A percentile compares a stretch with the other conserved stretches of the same genome.
Evolutionary conservation across 2,797 vertebrate species (phyloP).

Genomic region (Takifugu ocellatus): DNA sequence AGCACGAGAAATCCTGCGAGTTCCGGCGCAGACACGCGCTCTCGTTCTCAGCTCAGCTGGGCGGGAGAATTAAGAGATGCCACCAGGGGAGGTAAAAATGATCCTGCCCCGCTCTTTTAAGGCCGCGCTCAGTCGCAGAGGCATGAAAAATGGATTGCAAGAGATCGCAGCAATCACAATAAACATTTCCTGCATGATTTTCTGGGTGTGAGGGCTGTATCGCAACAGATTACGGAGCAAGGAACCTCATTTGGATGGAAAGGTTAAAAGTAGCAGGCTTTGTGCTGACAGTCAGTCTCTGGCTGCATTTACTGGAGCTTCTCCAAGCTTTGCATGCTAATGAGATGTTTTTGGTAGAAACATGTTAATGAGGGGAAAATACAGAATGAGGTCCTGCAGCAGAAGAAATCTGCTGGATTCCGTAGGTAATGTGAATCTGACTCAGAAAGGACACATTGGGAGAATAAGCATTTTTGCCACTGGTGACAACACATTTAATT

Average conservation of each 20-base stretch:
- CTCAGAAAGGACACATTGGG: background rate
- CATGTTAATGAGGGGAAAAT: constrained; percentile 38
- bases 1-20: constrained; percentile 3
- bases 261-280: constrained; percentile 44
- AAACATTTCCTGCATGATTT: constrained; percentile 59
- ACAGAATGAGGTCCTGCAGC: constrained; percentile 9
- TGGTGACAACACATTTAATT: constrained; percentile 27
- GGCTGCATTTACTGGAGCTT: constrained; percentile 32
- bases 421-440: constrained; percentile 2
- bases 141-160: constrained; percentile 50
- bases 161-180: constrained; percentile 49
- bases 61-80: constrained; percentile 29
- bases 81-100: constrained; percentile 31
- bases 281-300: constrained; percentile 37
- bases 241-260: constrained; percentile 40
- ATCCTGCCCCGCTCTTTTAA: constrained; percentile 36
- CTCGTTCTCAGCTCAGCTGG: constrained; percentile 24
- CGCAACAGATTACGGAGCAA: constrained; percentile 35
- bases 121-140: constrained; percentile 51
- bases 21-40: constrained; percentile 17
- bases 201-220: constrained; percentile 36
- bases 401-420: constrained; percentile 13
- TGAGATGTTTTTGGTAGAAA: constrained; percentile 22
- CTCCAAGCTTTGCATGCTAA: constrained; percentile 42
- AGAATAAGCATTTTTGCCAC: constrained; percentile 12